Evolutionary conservation across 2,888 invertebrate genomes (phyloP), one percentile per base, ranked within the genome.

Genomic region (Apamea sordens): DNA sequence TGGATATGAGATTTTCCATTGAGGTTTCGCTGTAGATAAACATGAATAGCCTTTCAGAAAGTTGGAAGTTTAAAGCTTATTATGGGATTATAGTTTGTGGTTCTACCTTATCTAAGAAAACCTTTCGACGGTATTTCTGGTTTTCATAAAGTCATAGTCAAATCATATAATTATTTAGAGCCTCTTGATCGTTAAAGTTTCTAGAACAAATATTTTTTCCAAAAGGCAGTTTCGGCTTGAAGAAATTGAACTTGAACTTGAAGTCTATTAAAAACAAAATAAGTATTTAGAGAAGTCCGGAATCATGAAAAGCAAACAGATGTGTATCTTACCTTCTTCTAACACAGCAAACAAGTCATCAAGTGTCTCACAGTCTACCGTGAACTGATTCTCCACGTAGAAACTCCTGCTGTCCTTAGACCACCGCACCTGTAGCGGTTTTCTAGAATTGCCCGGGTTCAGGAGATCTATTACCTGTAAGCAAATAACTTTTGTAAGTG

Each of bases 311-410:
- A 32, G 5, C 41, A 11, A n/a, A 11, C 56, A 28, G 28, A 8
- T 32, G 5, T 21, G 13, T 50, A 15, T 56, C 28, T 69, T 92
- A 98, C 99, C 99, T 97, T 99, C 99, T 96, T 99, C 99, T 65
- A 99, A 96, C 41, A 99, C 99, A 0, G 99, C 99, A 91, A 99
- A 97, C 78, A 99, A 97, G 94, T 99, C 99, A 89, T 99, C 99
- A 70, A 99, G 95, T 91, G 99, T 98, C 93, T 99, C 99, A 93
- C 99, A 99, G 93, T 99, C 99, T 0, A 99, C 99, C 0, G 98
- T 98, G 93, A 99, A 99, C n/a, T 99, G 97, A 94, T 99, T 99
- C 94, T 99, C 99, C 10, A 99, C 99, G 94, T 99, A 99, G 95
- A 99, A 99, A 6, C 99, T 98, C 24, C 98, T 97, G 71, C 98